Evolutionary conservation across 2,797 vertebrate genomes (phyloP).

Genomic region (Ctenochaetus hawaiiensis): DNA sequence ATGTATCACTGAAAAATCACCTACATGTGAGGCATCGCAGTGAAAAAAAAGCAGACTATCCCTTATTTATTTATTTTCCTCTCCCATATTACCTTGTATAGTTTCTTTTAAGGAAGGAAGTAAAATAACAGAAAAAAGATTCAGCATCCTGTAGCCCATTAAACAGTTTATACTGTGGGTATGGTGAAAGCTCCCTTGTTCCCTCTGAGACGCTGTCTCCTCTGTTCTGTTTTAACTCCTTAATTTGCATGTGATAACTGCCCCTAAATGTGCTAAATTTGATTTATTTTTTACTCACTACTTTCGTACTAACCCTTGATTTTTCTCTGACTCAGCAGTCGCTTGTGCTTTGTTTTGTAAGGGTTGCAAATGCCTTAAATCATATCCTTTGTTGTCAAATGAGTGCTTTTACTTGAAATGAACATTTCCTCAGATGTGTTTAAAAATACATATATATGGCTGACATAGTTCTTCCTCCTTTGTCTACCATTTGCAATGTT

Average conservation of each 20-base stretch:
- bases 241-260: constrained; percentile 6
- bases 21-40: background rate
- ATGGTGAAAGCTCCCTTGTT: constrained; percentile 13
- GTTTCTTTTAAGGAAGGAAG: background rate
- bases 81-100: background rate
- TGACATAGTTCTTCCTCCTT: constrained; percentile 3
- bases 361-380: background rate
- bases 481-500: constrained; percentile 8
- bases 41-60: background rate
- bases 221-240: constrained; percentile 5
- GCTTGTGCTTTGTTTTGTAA: background rate
- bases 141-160: background rate
- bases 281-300: background rate
- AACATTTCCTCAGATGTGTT: background rate
- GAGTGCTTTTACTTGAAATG: background rate
- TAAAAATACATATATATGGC: background rate
- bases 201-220: constrained; percentile 7
- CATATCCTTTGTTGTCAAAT: background rate
- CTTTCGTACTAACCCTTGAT: background rate
- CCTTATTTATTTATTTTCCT: background rate
- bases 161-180: background rate
- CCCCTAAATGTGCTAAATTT: background rate
- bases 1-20: background rate
- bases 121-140: constrained; percentile 13
- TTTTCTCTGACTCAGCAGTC: no score